A percentile compares a stretch with the other conserved stretches of the same genome.
These are phyloP conservation scores for Phenganax subtilis DNA, from an alignment of 92 coral and sea anemone genomes.

Conservation along the genomic window DNA sequence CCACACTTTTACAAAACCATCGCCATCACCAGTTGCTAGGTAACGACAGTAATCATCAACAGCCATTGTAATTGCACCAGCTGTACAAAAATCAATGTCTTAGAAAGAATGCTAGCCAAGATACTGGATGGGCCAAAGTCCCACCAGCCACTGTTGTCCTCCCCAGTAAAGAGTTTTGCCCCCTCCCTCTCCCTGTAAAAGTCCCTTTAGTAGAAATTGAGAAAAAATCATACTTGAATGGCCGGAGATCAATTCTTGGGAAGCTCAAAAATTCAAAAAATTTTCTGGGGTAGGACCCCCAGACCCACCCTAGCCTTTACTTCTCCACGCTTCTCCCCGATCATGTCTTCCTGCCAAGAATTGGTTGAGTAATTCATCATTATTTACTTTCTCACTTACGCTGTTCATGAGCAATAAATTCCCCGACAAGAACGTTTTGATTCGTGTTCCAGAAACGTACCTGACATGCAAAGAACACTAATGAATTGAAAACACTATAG, in stretches of 20 bases:
- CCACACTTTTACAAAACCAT: constrained; percentile 87
- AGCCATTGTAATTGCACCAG: constrained; percentile 84
- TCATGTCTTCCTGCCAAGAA: too few relatives aligned
- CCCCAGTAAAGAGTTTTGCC: not conserved
- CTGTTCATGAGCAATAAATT: constrained; percentile 74
- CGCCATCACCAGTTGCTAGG: constrained; percentile 89
- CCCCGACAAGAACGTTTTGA: constrained; percentile 61
- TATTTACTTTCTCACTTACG: constrained; percentile 43
- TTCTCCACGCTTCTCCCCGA: too few relatives aligned
- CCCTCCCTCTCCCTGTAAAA: too few relatives aligned
- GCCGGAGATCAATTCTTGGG: too few relatives aligned
- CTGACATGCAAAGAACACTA: constrained; percentile 33
- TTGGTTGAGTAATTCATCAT: too few relatives aligned
- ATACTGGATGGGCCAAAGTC: too few relatives aligned
- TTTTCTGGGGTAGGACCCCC: too few relatives aligned
- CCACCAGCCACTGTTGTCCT: not conserved
- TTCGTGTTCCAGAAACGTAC: constrained; percentile 92
- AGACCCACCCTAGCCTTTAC: too few relatives aligned
- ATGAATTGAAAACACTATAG: not conserved
- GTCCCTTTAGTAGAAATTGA: too few relatives aligned
- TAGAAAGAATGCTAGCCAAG: too few relatives aligned
- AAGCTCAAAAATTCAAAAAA: too few relatives aligned
- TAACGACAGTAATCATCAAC: constrained; percentile 68
- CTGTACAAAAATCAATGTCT: constrained; percentile 32
- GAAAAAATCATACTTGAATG: too few relatives aligned